phyloP scores from a whole-genome alignment of 1,140 invertebrate species.

The Drosophila neocordata region DNA sequence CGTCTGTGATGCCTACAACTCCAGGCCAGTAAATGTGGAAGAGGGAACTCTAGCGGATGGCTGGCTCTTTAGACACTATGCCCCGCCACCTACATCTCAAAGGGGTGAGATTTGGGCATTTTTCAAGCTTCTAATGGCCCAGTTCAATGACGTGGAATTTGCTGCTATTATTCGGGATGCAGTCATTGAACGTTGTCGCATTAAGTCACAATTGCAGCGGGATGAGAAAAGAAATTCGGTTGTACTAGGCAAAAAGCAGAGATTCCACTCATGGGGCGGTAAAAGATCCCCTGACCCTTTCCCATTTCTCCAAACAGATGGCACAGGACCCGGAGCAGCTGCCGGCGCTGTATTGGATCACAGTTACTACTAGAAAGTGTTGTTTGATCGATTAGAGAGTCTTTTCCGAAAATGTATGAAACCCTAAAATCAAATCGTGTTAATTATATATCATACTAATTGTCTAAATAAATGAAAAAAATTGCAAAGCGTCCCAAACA shows the following conservation, averaged over 20 bases:
- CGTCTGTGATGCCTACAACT: constrained; percentile 74
- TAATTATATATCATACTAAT: constrained; percentile 49
- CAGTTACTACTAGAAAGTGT: constrained; percentile 40
- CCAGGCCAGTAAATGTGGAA: constrained; percentile 40
- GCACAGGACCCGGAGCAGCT: constrained; percentile 16
- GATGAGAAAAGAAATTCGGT: constrained; percentile 78
- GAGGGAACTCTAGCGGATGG: constrained; percentile 29
- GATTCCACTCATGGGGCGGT: constrained; percentile 83
- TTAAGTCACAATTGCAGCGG: constrained; percentile 66
- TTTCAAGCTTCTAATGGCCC: constrained; percentile 77
- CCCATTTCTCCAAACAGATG: constrained; percentile 14
- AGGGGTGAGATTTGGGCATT: constrained; percentile 76
- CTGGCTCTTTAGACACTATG: constrained; percentile 67
- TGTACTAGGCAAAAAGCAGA: constrained; percentile 78
- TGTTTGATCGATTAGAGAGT: background rate
- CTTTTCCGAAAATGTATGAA: constrained; percentile 65
- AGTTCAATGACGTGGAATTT: constrained; percentile 78
- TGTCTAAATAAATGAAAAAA: constrained; percentile 67
- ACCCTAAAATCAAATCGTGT: constrained; percentile 46
- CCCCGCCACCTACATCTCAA: constrained; percentile 66
- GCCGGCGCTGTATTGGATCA: constrained; percentile 27
- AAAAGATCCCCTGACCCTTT: constrained; percentile 65
- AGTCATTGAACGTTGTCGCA: constrained; percentile 76
- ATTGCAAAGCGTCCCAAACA: constrained; percentile 34
- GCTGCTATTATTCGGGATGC: constrained; percentile 62